Evolutionary conservation across 2,888 invertebrate genomes (phyloP), one percentile per base, ranked within the genome.

Genomic region (Microplitis manilae): DNA sequence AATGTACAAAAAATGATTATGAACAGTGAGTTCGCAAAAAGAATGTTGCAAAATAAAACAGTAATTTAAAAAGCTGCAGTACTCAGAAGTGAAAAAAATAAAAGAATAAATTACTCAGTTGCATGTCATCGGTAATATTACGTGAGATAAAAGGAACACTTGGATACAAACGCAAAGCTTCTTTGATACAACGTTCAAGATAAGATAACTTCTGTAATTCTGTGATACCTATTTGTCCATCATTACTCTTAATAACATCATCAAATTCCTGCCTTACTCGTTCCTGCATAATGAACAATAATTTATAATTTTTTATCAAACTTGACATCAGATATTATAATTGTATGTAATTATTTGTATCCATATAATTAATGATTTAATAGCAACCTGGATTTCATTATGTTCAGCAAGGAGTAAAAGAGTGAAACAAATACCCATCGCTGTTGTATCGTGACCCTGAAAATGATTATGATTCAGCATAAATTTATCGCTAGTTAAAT

Each of bases 111-210:
- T 50, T 80, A 83, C 83, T 83, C 50, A 83, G 71, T 40, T 77
- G 80, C 13, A 93, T 90, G 81, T 92, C 91, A 85, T 93, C 92
- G 0, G 90, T 90, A 67, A 94, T 85, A 65, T 85, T 87, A 73
- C 94, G 91, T 5, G 92, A 92, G 83, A 94, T 92, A 82, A 94
- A 91, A 39, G 93, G 93, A 6, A 94, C 94, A 82, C 94, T 94
- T 1, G 94, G 94, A 81, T 92, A 93, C 9, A 94, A 86, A 70
- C 94, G 89, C 71, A 94, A 84, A 0, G 93, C 91, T 85, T 94
- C 94, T 86, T 94, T 94, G 73, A 94, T 93, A 81, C 94, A 94
- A 82, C 92, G 92, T 82, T 94, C 94, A 80, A 94, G 90, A 84
- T 94, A 94, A 77, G 91, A 92, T 93, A 94, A 93, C 75, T 92